phyloP scores from a whole-genome alignment of 2,888 invertebrate genomes.

The Aporophyla lueneburgensis region DNA sequence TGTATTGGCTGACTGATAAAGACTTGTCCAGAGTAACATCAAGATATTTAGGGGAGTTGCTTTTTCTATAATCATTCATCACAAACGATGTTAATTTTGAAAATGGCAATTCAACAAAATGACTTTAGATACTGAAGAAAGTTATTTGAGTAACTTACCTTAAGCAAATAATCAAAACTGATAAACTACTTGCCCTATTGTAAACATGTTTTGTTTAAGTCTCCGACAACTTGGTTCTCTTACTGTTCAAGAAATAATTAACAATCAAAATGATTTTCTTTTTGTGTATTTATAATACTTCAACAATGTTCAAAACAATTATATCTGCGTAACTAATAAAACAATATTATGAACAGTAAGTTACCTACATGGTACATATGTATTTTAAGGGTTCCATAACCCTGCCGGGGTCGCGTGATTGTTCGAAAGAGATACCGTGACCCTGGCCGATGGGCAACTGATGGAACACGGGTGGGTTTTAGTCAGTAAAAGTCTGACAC shows the following conservation, averaged over 20 bases:
- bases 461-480: too few relatives aligned
- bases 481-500: too few relatives aligned
- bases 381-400: too few relatives aligned
- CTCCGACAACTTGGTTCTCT: too few relatives aligned
- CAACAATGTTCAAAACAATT: neutral
- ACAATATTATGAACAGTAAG: slow-evolving; percentile 1
- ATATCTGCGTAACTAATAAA: slow-evolving; percentile 16
- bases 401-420: too few relatives aligned
- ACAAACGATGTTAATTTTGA: neutral
- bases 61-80: neutral
- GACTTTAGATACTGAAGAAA: neutral
- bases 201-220: slow-evolving; percentile 1
- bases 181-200: neutral
- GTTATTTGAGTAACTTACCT: slow-evolving; percentile 9
- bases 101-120: too few relatives aligned
- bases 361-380: neutral
- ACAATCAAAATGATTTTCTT: neutral
- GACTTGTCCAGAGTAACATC: neutral
- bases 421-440: too few relatives aligned
- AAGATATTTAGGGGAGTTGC: neutral
- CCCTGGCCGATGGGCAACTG: too few relatives aligned
- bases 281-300: neutral
- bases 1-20: neutral
- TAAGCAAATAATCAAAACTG: neutral
- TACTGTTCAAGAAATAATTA: neutral